Evolutionary conservation across 2,888 invertebrate species (phyloP).

Genomic region (Schizaphis graminum): DNA sequence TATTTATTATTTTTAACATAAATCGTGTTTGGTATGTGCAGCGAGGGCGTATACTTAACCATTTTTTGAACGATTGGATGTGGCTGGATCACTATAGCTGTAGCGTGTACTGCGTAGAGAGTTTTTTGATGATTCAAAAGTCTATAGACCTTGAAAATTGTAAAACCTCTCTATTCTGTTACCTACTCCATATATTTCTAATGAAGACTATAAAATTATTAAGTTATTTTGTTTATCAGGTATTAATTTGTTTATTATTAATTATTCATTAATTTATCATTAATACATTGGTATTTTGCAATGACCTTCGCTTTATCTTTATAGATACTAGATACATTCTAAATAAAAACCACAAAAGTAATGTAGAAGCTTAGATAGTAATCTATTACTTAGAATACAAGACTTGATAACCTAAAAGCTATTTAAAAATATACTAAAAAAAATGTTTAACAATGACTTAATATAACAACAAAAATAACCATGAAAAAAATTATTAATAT

Average conservation of each 20-base stretch:
- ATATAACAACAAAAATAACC: neutral
- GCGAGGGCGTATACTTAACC: neutral
- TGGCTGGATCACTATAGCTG: no score
- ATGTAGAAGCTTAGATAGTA: neutral
- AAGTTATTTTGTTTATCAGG: neutral
- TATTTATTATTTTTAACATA: conserved; percentile 4
- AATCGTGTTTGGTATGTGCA: neutral
- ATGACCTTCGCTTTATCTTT: neutral
- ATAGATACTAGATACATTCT: neutral
- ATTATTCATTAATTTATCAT: neutral
- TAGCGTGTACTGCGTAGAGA: neutral
- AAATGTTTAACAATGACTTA: neutral
- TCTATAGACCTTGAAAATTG: neutral
- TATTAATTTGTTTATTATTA: neutral
- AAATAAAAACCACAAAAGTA: neutral
- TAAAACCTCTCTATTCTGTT: neutral
- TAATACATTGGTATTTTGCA: neutral
- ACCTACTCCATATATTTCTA: neutral
- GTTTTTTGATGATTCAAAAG: neutral
- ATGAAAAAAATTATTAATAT: neutral
- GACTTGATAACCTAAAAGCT: neutral
- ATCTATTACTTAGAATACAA: neutral
- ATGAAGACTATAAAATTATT: neutral
- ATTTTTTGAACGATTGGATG: neutral
- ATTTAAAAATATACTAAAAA: neutral